Percentiles rank a stretch among this genome's conserved stretches.
Conservation (phyloP, 2,888 invertebrate genomes). For the Xanthorhoe designata region DNA sequence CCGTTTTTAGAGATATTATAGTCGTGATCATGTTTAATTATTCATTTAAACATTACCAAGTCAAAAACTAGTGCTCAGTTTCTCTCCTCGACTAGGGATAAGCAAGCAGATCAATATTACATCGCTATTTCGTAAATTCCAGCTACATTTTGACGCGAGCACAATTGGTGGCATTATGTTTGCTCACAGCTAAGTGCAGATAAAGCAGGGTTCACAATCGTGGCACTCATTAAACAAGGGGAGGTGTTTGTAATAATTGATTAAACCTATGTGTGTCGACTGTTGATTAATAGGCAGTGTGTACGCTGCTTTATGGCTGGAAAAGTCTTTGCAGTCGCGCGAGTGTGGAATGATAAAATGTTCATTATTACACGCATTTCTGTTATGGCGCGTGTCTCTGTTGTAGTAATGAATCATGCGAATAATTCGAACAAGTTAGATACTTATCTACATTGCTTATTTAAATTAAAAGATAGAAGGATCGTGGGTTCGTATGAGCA, state of each 20-base stretch:
- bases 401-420: too few relatives aligned
- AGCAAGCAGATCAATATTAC: slow-evolving; percentile 14
- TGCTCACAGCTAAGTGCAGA: slow-evolving; percentile 54
- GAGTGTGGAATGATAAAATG: slow-evolving; percentile 7
- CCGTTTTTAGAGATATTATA: too few relatives aligned
- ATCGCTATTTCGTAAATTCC: slow-evolving; percentile 22
- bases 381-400: too few relatives aligned
- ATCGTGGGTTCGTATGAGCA: too few relatives aligned
- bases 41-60: too few relatives aligned
- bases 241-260: slow-evolving; percentile 71
- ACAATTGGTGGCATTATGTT: slow-evolving; percentile 37
- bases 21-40: background rate
- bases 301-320: slow-evolving; percentile 25
- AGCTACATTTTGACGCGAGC: slow-evolving; percentile 30
- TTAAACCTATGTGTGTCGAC: slow-evolving; percentile 55
- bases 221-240: slow-evolving; percentile 60
- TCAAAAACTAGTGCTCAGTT: background rate
- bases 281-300: slow-evolving; percentile 34
- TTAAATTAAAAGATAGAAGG: too few relatives aligned
- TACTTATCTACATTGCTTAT: too few relatives aligned
- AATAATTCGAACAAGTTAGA: too few relatives aligned
- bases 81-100: background rate
- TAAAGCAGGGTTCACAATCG: slow-evolving; percentile 55
- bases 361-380: background rate
- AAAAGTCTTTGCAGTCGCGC: slow-evolving; percentile 22